Evolutionary conservation across 2,113 vertebrate genomes (phyloP), one percentile per base, ranked within the genome.

Genomic region (Saguinus imperator): DNA sequence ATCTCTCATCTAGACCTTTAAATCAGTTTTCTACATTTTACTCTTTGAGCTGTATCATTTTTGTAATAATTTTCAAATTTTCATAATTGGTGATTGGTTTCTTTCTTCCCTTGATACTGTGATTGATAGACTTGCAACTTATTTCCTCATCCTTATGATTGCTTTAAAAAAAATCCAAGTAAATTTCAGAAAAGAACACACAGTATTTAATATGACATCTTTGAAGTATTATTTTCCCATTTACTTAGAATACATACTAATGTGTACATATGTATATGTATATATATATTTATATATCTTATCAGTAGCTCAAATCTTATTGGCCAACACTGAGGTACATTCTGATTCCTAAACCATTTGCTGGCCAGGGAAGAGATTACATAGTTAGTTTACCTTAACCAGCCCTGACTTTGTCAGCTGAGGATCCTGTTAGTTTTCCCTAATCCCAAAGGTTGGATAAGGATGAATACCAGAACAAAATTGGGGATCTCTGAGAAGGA

Each of bases 101-200:
- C 25, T 73, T 43, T 16, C 9, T 91, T 66, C 11, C 35, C 7
- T 83, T 86, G 27, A 55, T 27, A 82, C 3, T 77, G n/a, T 85
- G 23, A 76, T 25, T 52, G 77, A 85, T 13, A 73, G 11, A 89
- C 25, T 80, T 45, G 21, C 70, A 50, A 3, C 3, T 64, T 89
- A 73, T 85, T 91, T 72, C n/a, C 48, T 87, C 25, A 84, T 37
- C 27, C 13, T 92, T 95, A 66, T 32, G 83, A 94, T 43, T 77
- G 27, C 7, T 43, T 68, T 83, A 21, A 73, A 91, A 83, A 83
- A 93, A 50, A 70, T 94, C 5, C 29, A 32, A 35, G 40, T 61
- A 7, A 80, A 21, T 45, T 3, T 83, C 20, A 90, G 68, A n/a
- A 95, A 55, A 7, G 64, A 72, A 79, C n/a, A 66, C 2, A 58